Conservation (phyloP, 2,797 vertebrate species). For the Spondyliosoma cantharus region DNA sequence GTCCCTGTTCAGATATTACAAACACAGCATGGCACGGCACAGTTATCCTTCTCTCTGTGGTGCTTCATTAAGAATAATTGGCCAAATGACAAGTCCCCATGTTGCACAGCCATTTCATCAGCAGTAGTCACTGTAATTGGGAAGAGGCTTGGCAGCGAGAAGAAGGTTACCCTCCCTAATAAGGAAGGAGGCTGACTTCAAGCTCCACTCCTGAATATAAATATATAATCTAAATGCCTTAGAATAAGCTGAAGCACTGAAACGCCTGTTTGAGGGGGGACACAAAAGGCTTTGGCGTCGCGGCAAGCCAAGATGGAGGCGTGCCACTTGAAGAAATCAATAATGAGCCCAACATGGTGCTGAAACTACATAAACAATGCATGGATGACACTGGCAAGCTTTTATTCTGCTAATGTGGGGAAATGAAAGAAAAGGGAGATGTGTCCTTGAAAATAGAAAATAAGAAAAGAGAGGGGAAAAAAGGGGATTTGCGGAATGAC, state of each 20-base stretch:
- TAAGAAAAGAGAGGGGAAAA: neutral
- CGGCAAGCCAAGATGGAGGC: constrained; percentile 64
- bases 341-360: constrained; percentile 69
- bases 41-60: constrained; percentile 65
- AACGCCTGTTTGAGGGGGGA: constrained; percentile 51
- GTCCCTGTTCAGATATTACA: constrained; percentile 63
- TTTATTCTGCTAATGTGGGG: constrained; percentile 50
- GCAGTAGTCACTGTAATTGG: constrained; percentile 77
- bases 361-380: constrained; percentile 68
- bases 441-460: constrained; percentile 54
- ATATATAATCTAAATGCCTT: constrained; percentile 67
- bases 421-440: constrained; percentile 47
- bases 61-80: constrained; percentile 82
- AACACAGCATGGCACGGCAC: constrained; percentile 60
- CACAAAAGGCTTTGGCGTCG: constrained; percentile 50
- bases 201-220: constrained; percentile 66
- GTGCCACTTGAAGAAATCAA: constrained; percentile 71
- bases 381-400: constrained; percentile 47
- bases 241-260: constrained; percentile 49
- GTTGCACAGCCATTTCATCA: constrained; percentile 82
- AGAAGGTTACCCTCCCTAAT: constrained; percentile 77
- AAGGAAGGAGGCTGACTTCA: constrained; percentile 72
- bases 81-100: constrained; percentile 79
- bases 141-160: constrained; percentile 62
- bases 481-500: neutral